Percentiles rank a stretch among this genome's conserved stretches.
Conservation (phyloP, 2,113 vertebrate genomes). For the Colossoma macropomum region DNA sequence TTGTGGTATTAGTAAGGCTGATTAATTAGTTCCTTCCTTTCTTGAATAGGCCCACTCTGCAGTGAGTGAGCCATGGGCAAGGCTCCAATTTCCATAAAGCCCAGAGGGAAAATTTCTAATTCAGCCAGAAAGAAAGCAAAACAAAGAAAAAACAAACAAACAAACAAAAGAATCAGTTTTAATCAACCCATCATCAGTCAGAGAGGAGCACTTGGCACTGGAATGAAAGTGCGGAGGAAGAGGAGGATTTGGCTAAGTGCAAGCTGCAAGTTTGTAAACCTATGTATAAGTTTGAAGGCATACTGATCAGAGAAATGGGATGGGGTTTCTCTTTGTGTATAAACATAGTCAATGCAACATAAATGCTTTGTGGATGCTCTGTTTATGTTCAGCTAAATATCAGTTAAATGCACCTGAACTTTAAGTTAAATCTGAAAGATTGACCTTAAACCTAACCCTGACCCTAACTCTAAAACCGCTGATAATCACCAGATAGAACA, state of each 20-base stretch:
- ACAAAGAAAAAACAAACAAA: background rate
- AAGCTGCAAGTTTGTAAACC: background rate
- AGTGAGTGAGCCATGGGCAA: conserved; percentile 15
- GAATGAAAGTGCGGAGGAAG: background rate
- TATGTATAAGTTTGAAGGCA: background rate
- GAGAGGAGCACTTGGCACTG: background rate
- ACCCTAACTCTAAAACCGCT: too few relatives aligned
- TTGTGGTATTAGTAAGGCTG: conserved; percentile 22
- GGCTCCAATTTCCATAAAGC: conserved; percentile 26
- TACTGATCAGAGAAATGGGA: background rate
- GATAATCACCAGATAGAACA: too few relatives aligned
- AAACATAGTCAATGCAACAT: too few relatives aligned
- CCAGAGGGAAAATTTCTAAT: conserved; percentile 22
- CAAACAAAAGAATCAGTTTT: conserved; percentile 19
- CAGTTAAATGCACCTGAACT: too few relatives aligned
- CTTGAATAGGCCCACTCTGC: conserved; percentile 19
- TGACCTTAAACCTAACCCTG: too few relatives aligned
- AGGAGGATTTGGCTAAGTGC: conserved; percentile 13
- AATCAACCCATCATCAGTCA: conserved; percentile 16
- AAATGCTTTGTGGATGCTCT: too few relatives aligned
- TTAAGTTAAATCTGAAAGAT: too few relatives aligned
- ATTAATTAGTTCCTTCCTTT: background rate
- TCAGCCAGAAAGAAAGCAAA: conserved; percentile 20
- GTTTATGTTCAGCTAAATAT: too few relatives aligned
- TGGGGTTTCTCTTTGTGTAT: too few relatives aligned